Base-by-base conservation (phyloP, 1,140 invertebrate species). In the Spodoptera frugiperda region DNA sequence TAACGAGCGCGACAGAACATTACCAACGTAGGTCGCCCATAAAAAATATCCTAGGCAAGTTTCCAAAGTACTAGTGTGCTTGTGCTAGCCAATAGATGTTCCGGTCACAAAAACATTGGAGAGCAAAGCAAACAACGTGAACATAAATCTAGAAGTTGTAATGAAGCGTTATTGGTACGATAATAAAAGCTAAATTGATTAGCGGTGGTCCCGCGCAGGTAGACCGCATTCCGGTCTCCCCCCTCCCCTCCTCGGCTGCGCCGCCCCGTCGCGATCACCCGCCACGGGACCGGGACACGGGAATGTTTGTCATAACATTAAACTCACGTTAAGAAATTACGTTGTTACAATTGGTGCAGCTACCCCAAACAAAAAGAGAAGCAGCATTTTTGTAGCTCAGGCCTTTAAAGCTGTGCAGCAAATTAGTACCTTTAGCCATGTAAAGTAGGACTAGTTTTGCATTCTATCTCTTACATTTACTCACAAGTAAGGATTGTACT, bases 151-250 rank as follows among this genome's bases (percentile, higher is more conserved):
- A 83, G 81, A 82, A 83, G 82, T 84, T 78, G 87, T 91, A 92
- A 92, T 92, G 87, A 92, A 89, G 89, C 87, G 87, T 91, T 91
- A 91, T 91, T 87, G 86, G 86, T 88, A 85, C 88, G 87, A 92
- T 93, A 93, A 93, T 92, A 92, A 92, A 81, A 91, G 89, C 86
- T 93, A 93, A 93, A 92, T 93, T 93, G 92, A 93, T 93, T 93
- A 92, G 90, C 89, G 87, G 87, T 88, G 89, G 89, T 91, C 91
- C 85, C 81, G 84, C 83, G 89, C 91, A 93, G 91, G 90, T 93
- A 93, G 90, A 82, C 89, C 86, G 87, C 91, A 92, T 93, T 92
- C 92, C 92, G 82, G 71, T 67, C 81, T 70, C 74, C 77, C 82
- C 82, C 78, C 83, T 79, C 78, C 83, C 15, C 67, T 39, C 5